A percentile compares a stretch with the other conserved stretches of the same genome.
Conservation (phyloP, 2,113 vertebrate species). For the Ammodytes marinus region DNA sequence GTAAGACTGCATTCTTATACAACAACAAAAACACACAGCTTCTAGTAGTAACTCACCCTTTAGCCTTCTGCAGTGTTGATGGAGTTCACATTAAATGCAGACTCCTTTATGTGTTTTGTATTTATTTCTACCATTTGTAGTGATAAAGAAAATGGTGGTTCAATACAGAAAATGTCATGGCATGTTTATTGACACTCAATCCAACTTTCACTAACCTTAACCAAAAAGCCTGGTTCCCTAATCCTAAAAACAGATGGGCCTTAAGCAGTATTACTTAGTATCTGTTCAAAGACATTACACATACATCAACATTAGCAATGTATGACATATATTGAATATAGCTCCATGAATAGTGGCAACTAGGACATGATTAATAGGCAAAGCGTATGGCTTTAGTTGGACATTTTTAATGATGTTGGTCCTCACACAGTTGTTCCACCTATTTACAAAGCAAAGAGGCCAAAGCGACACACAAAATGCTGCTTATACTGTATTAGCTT, state of each 20-base stretch:
- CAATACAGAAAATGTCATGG: background rate
- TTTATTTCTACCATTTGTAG: too few species aligned
- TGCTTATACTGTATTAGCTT: background rate
- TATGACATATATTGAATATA: background rate
- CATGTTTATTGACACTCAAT: background rate
- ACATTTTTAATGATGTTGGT: background rate
- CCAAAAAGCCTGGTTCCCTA: too few species aligned
- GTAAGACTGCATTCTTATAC: background rate
- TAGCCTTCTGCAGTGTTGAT: background rate
- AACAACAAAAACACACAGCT: background rate
- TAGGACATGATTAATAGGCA: background rate
- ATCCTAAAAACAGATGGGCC: background rate
- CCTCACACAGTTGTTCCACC: background rate
- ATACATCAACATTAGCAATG: background rate
- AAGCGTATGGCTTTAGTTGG: background rate
- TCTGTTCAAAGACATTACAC: background rate
- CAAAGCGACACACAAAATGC: background rate
- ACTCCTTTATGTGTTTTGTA: background rate
- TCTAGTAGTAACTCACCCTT: background rate
- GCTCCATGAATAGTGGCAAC: background rate
- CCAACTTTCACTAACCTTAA: background rate
- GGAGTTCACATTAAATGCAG: background rate
- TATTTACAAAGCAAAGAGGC: background rate
- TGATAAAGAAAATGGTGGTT: background rate
- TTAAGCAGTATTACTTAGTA: background rate